Base-by-base conservation (phyloP, 2,797 vertebrate genomes). In the Hyperoplus lanceolatus region DNA sequence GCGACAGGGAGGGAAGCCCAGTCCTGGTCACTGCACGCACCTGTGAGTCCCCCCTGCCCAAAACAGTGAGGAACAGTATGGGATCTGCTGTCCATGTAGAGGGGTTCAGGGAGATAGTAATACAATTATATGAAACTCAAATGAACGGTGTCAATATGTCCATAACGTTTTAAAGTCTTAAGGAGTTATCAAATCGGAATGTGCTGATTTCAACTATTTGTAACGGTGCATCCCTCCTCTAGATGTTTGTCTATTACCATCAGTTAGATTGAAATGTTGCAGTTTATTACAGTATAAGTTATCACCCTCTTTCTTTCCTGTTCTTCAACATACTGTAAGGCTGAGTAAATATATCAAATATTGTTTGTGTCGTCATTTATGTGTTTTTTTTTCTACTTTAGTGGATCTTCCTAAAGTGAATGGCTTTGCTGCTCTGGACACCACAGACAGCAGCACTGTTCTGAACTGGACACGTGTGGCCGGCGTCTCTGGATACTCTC, bases 331-430 rank as follows among this genome's bases (percentile, higher is more conserved):
- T n/a, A 29, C 21, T 60, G 39, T 61, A 1, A 29, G 0, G 16
- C 9, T 36, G 8, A 54, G 7, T 42, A 36, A 41, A 43, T 43
- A 3, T 3, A 39, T 15, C 8, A 58, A 50, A 43, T 49, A 38
- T 71, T 63, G 8, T 66, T 21, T 39, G 0, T 42, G 9, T 74
- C 0, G n/a, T 64, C 7, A 13, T 56, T 15, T 6, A 4, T 36
- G 14, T 63, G 5, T 54, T 13, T 51, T n/a, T 15, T 14, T 54
- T 49, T 72, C 6, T 86, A 18, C 86, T 88, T 43, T 79, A 96
- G 97, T 94, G 95, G 95, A 94, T 89, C 93, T 97, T 50, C 96
- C 96, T 14, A 96, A 94, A 88, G 96, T 97, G 78, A 91, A 73
- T 0, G 81, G 79, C 11, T 96, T 97, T 58, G 79, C 65, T 2